Conservation (phyloP, 1,140 invertebrate genomes). For the Pachypeltis micranthus region DNA sequence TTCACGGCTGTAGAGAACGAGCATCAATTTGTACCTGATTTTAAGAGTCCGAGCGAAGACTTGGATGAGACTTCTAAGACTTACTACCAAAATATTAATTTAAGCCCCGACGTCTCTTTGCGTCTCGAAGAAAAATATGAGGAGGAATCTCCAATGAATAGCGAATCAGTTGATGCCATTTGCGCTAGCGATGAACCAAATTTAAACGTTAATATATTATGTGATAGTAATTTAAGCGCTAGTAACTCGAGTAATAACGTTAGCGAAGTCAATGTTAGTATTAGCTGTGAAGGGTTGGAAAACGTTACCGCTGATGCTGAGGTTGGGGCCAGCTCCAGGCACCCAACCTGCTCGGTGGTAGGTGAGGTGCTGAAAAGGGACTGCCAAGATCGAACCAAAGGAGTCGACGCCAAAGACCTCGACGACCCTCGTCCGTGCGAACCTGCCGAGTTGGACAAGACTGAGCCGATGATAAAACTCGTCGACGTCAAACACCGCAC, state of each 20-base stretch:
- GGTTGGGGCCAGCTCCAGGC: background rate
- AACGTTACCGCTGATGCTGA: too few relatives aligned
- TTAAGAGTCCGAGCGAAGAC: background rate
- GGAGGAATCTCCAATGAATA: background rate
- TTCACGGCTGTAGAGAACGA: too few relatives aligned
- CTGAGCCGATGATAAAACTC: background rate
- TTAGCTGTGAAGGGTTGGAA: background rate
- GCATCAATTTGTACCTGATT: background rate
- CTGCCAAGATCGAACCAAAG: background rate
- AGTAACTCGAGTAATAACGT: background rate
- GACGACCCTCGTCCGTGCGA: background rate
- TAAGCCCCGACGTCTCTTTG: background rate
- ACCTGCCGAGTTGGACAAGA: background rate
- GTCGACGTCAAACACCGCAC: background rate
- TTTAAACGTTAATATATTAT: conserved; percentile 5
- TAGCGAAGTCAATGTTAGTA: background rate
- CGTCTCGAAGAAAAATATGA: background rate
- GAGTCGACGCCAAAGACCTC: background rate
- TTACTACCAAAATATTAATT: background rate
- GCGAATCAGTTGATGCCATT: conserved; percentile 6
- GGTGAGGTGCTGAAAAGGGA: conserved; percentile 18
- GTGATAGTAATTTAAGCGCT: conserved; percentile 20
- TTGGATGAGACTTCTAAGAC: background rate
- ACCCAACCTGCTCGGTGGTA: conserved; percentile 14
- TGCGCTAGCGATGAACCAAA: background rate